A percentile compares a stretch with the other conserved stretches of the same genome.
Conservation (phyloP, 2,888 invertebrate genomes). For the Rugalucina vietnamica region DNA sequence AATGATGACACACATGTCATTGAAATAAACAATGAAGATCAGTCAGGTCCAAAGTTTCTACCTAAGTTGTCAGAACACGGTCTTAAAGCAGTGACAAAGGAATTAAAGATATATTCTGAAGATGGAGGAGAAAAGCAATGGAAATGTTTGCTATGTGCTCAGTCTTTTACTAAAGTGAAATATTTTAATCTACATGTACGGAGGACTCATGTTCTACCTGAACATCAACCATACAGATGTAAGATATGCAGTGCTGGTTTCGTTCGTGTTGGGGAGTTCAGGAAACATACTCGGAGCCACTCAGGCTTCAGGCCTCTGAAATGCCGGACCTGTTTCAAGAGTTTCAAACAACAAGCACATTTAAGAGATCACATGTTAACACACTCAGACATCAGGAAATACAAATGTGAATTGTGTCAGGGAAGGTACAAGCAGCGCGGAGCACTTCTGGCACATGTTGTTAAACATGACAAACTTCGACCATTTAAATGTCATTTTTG, state of each 20-base stretch:
- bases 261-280: slow-evolving; percentile 55
- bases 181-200: slow-evolving; percentile 58
- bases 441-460: slow-evolving; percentile 54
- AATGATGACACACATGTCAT: neutral
- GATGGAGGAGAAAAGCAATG: slow-evolving; percentile 33
- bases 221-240: slow-evolving; percentile 59
- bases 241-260: slow-evolving; percentile 61
- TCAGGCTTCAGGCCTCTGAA: slow-evolving; percentile 59
- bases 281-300: slow-evolving; percentile 58
- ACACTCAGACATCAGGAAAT: slow-evolving; percentile 41
- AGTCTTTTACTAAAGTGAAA: slow-evolving; percentile 51
- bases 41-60: slow-evolving; percentile 33
- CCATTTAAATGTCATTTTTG: slow-evolving; percentile 61
- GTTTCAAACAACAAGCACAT: slow-evolving; percentile 61
- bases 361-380: slow-evolving; percentile 52
- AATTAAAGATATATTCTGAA: slow-evolving; percentile 34
- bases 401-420: slow-evolving; percentile 49
- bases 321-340: slow-evolving; percentile 49
- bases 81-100: slow-evolving; percentile 56
- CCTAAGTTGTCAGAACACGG: slow-evolving; percentile 58
- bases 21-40: slow-evolving; percentile 6
- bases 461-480: slow-evolving; percentile 54
- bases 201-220: slow-evolving; percentile 54
- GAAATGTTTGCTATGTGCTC: slow-evolving; percentile 58
- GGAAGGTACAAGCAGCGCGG: slow-evolving; percentile 51